Percentiles rank a stretch among this genome's conserved stretches.
Evolutionary conservation across 2,888 invertebrate genomes (phyloP).

Genomic region (Hybos culiciformis): DNA sequence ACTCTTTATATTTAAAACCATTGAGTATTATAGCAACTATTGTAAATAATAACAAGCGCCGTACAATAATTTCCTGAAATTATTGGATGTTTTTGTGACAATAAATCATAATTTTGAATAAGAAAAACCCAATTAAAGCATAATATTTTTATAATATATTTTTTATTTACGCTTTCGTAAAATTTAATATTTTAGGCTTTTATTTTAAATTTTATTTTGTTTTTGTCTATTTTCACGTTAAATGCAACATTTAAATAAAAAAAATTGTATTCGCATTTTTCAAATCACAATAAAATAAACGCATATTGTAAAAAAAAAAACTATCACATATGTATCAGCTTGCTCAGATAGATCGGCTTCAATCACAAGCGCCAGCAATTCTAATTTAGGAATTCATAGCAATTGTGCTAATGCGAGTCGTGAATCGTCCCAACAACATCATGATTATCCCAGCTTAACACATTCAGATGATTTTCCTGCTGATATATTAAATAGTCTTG

Average conservation of each 20-base stretch:
- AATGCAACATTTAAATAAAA: slow-evolving; percentile 11
- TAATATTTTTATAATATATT: too few relatives aligned
- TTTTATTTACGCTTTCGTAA: too few relatives aligned
- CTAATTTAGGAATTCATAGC: slow-evolving; percentile 32
- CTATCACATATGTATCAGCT: slow-evolving; percentile 20
- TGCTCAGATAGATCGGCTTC: slow-evolving; percentile 36
- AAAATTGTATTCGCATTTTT: slow-evolving; percentile 10
- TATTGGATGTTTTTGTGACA: too few relatives aligned
- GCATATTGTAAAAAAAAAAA: slow-evolving; percentile 4
- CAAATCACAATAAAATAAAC: too few relatives aligned
- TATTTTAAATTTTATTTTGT: too few relatives aligned
- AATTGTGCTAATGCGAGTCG: slow-evolving; percentile 22
- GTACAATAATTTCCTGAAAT: too few relatives aligned
- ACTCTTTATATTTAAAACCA: too few relatives aligned
- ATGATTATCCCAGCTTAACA: slow-evolving; percentile 38
- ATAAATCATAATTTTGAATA: too few relatives aligned
- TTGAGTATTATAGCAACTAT: too few relatives aligned
- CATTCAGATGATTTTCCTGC: slow-evolving; percentile 35
- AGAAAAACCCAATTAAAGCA: too few relatives aligned
- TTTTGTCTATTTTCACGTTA: slow-evolving; percentile 5
- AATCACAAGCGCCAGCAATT: slow-evolving; percentile 32
- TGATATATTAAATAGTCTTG: slow-evolving; percentile 34
- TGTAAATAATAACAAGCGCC: too few relatives aligned
- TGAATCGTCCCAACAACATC: slow-evolving; percentile 32
- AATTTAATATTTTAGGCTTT: too few relatives aligned